Evolutionary conservation across 2,113 vertebrate species (phyloP), one percentile per base, ranked within the genome.

Genomic region (Ariopsis seemanni): DNA sequence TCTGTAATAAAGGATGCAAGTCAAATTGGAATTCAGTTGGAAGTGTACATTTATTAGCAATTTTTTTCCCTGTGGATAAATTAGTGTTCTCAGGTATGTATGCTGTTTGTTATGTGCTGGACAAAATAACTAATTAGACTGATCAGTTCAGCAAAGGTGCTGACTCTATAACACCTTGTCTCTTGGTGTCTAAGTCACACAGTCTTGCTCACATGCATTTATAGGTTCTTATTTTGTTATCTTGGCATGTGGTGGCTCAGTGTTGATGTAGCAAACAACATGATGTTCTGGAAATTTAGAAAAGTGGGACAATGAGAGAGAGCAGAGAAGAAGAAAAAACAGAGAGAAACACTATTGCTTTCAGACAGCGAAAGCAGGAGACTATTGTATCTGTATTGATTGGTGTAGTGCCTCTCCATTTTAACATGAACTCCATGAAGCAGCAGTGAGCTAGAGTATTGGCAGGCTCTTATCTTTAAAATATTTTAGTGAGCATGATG

Each of bases 311-410:
- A 42, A 42, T 42, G 53, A 34, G 20, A 62, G 85, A 86, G 75
- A 87, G 63, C 42, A 87, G 88, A 80, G 87, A 89, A 82, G 82
- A 89, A 86, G 87, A 92, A 93, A 89, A 91, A 82, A 83, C 17
- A 88, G 14, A 82, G 81, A 82, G 74, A 82, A 86, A 91, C 91
- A 92, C 91, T 90, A 88, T 86, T 89, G 90, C 92, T 91, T 89
- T 88, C 90, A 92, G 91, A 90, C 87, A 90, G 88, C 91, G 91
- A 93, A 91, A 91, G 91, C 92, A 89, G 91, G 90, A 93, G 92
- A 94, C 93, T 94, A 94, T 95, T 94, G 94, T 94, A 94, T 95
- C 93, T 93, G 93, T 95, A 96, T 96, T 86, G 95, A 96, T 95
- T 91, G 85, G 90, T 89, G 90, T 93, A 89, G 89, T 89, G 93